Base-by-base conservation (phyloP, 2,113 vertebrate genomes). In the Tricholaema leucomelas region DNA sequence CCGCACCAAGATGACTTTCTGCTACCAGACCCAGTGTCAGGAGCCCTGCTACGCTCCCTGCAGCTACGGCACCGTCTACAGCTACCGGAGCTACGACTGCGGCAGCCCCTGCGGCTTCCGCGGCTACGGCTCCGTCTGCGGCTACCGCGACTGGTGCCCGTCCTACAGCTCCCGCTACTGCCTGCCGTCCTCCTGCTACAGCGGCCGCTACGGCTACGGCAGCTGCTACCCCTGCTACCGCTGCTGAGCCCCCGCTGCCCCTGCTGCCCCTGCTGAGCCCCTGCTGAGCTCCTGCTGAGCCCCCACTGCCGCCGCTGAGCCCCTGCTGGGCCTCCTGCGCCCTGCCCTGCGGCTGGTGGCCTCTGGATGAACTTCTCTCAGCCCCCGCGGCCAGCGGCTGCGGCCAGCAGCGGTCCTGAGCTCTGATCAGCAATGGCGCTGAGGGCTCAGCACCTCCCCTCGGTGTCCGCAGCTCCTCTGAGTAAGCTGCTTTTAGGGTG, bases 21-120 rank as follows among this genome's bases (percentile, higher is more conserved):
- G 7, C 86, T 90, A 94, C 82, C 94, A 95, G 89, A 82, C 58
- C 52, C 83, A 80, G 77, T 96, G 93, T 3, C 84, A 93, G 9
- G 91, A 96, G 1, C 0, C 12, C 64, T 96, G 91, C 81, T 87
- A 19, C 72, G 56, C 83, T 7, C 93, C 93, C 20, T 94, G 93
- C 36, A 10, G 2, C 93, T 93, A 55, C 16, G 10, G 75, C 6
- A 4, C 7, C 5, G 12, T n/a, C 18, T 84, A 6, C 59, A 61
- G 8, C 25, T 87, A 24, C 84, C 44, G 17, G 14, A 56, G 14
- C 73, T 85, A 84, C 5, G 80, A 90, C n/a, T 95, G 91, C 10
- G 36, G 46, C 16, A 78, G 66, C 54, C 84, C 90, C 30, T 91
- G 89, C 8, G 5, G 4, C 63, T 50, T 52, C 35, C 55, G 50